Conservation (phyloP, 2,113 vertebrate species). For the Trinectes maculatus region DNA sequence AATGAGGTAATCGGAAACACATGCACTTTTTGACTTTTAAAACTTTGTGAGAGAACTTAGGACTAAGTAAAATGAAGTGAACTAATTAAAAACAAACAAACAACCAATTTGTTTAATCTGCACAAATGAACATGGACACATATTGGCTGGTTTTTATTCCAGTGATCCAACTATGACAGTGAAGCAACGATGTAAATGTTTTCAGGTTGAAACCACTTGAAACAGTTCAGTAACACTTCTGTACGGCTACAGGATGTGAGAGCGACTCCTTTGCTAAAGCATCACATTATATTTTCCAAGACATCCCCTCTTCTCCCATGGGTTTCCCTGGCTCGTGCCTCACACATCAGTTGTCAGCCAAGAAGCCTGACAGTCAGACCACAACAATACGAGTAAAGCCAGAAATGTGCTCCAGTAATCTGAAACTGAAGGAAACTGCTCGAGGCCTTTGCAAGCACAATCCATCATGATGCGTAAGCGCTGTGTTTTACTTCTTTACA, state of each 20-base stretch:
- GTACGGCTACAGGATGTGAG: constrained; percentile 32
- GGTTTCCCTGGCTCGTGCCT: constrained; percentile 35
- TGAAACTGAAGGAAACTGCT: constrained; percentile 26
- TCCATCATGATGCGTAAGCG: constrained; percentile 57
- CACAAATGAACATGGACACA: constrained; percentile 17
- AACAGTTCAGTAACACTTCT: constrained; percentile 35
- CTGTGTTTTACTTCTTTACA: constrained; percentile 49
- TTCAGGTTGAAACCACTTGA: constrained; percentile 17
- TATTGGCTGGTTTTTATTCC: constrained; percentile 40
- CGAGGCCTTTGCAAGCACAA: constrained; percentile 20
- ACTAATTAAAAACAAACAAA: constrained; percentile 1
- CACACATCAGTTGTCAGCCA: constrained; percentile 53
- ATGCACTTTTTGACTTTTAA: constrained; percentile 31
- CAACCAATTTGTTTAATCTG: constrained; percentile 20
- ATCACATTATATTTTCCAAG: constrained; percentile 50
- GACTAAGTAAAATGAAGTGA: background rate
- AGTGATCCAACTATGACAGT: constrained; percentile 5
- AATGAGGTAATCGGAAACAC: constrained; percentile 51
- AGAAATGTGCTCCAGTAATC: constrained; percentile 21
- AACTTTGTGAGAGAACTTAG: constrained; percentile 15
- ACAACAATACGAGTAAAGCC: constrained; percentile 36
- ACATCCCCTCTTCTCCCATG: constrained; percentile 44
- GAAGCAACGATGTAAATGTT: constrained; percentile 14
- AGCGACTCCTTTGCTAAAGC: constrained; percentile 28
- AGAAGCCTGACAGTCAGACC: constrained; percentile 42